Percentiles rank a stretch among this genome's conserved stretches.
Evolutionary conservation across 1,140 invertebrate genomes (phyloP).

Genomic region (Sminthurides bifidus): DNA sequence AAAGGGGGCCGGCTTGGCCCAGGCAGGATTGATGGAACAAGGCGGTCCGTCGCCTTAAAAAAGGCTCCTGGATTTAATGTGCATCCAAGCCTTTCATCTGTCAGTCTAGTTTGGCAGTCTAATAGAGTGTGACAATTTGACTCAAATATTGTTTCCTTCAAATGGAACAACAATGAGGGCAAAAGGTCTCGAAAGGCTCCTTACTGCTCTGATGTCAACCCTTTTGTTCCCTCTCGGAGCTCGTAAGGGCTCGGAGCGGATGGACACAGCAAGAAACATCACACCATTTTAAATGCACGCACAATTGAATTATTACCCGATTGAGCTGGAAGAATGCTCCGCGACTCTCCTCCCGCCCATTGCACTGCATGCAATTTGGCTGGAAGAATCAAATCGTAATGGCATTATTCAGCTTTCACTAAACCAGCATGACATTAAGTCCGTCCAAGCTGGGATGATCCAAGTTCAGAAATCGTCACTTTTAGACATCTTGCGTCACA

Average conservation of each 20-base stretch:
- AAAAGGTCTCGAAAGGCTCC: conserved; percentile 19
- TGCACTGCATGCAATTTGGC: background rate
- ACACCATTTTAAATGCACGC: too few relatives aligned
- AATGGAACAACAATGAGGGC: conserved; percentile 20
- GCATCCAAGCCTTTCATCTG: too few relatives aligned
- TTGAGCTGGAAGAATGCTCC: too few relatives aligned
- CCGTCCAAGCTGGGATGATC: too few relatives aligned
- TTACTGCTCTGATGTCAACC: conserved; percentile 16
- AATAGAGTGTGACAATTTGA: conserved; percentile 33
- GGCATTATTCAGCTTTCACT: background rate
- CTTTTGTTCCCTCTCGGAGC: conserved; percentile 15
- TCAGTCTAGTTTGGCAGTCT: conserved; percentile 20
- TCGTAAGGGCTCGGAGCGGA: background rate
- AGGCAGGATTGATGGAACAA: too few relatives aligned
- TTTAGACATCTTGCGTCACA: background rate
- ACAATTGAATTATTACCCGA: too few relatives aligned
- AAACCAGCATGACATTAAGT: background rate
- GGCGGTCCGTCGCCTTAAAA: too few relatives aligned
- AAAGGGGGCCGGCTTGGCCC: too few relatives aligned
- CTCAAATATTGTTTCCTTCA: conserved; percentile 32
- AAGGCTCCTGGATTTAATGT: too few relatives aligned
- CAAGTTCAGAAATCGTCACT: too few relatives aligned
- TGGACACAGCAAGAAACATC: background rate
- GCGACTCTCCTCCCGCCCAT: background rate
- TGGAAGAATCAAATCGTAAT: conserved; percentile 1